phyloP scores from a whole-genome alignment of 2,888 invertebrate genomes.

The Ashinkailepas kermadecensis region DNA sequence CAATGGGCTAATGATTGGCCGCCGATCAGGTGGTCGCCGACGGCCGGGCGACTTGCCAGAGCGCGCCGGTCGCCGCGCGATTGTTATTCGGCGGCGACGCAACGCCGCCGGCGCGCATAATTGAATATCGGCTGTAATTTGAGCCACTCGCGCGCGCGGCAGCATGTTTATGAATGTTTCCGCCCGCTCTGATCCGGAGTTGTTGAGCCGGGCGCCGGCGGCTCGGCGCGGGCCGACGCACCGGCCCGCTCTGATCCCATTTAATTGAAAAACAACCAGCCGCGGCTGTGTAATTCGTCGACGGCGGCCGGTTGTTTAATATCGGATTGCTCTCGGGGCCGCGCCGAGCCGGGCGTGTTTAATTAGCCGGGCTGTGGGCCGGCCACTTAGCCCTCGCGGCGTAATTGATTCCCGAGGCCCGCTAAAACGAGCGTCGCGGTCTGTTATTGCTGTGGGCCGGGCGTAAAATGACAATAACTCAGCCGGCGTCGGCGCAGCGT shows the following conservation, averaged over 20 bases:
- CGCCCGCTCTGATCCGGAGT: background rate
- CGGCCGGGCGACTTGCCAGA: background rate
- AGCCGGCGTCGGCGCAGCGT: background rate
- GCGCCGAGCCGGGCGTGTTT: background rate
- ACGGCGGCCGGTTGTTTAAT: background rate
- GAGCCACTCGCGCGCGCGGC: background rate
- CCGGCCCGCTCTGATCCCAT: background rate
- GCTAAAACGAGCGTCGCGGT: too few relatives aligned
- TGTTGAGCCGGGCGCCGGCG: background rate
- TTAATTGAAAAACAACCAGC: conserved; percentile 12
- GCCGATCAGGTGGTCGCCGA: background rate
- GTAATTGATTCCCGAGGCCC: background rate
- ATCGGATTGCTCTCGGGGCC: background rate
- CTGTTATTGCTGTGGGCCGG: background rate
- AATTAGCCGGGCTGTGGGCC: background rate
- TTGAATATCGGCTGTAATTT: conserved; percentile 20
- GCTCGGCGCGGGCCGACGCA: background rate
- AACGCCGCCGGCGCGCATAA: conserved; percentile 1
- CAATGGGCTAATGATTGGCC: conserved; percentile 19
- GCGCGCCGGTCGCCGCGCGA: background rate
- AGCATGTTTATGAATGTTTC: conserved; percentile 10
- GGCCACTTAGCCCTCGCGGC: background rate
- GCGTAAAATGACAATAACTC: background rate
- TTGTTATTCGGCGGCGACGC: background rate
- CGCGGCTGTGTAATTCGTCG: background rate